phyloP scores from a whole-genome alignment of 1,140 invertebrate genomes.

The Paramacrobiotus metropolitanus region DNA sequence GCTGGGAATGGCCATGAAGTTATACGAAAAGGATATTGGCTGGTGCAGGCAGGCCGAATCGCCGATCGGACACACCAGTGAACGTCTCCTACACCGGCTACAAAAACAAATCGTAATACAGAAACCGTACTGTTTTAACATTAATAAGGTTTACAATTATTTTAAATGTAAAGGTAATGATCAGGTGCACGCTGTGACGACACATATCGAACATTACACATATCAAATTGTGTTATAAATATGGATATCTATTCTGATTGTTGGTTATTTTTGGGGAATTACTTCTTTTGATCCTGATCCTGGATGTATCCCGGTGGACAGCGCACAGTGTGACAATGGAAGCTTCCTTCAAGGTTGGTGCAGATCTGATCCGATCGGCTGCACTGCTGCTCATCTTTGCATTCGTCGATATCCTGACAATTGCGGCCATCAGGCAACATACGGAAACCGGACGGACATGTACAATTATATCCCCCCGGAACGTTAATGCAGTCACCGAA shows the following conservation, averaged over 20 bases:
- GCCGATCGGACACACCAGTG: constrained; percentile 36
- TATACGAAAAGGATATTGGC: constrained; percentile 61
- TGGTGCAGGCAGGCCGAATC: constrained; percentile 44
- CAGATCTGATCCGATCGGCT: constrained; percentile 47
- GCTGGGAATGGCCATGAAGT: constrained; percentile 67
- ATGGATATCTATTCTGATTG: constrained; percentile 6
- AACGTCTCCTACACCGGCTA: constrained; percentile 52
- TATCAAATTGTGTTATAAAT: neutral
- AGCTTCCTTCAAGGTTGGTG: constrained; percentile 65
- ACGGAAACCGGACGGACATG: constrained; percentile 59
- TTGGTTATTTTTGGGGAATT: constrained; percentile 12
- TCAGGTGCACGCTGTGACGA: constrained; percentile 11
- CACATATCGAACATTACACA: constrained; percentile 9
- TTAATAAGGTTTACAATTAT: too few species aligned
- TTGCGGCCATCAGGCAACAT: constrained; percentile 39
- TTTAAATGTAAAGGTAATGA: too few species aligned
- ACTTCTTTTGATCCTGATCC: constrained; percentile 48
- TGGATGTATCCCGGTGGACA: constrained; percentile 57
- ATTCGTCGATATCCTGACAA: constrained; percentile 73
- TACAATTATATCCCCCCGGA: constrained; percentile 58
- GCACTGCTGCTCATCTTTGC: constrained; percentile 35
- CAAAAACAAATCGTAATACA: constrained; percentile 19
- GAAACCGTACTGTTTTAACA: neutral
- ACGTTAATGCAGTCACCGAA: constrained; percentile 63
- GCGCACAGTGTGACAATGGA: constrained; percentile 53